These are phyloP conservation scores for Drosophila nebulosa DNA, from an alignment of 1,140 invertebrate genomes.

Conservation along the genomic window DNA sequence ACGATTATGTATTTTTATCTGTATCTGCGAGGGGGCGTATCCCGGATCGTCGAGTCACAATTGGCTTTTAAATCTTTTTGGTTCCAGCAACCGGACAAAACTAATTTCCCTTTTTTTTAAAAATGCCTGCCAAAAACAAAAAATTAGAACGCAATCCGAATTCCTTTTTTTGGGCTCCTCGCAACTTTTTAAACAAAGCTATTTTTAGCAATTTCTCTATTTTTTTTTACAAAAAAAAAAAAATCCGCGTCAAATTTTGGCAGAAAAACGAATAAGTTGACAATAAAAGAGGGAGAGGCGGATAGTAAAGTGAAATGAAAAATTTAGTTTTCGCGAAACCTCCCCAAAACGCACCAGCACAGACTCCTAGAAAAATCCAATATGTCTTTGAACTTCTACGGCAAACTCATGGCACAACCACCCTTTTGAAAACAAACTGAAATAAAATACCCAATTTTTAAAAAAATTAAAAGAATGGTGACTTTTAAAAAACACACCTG, in stretches of 20 bases:
- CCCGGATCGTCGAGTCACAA: no score
- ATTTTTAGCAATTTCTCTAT: conserved; percentile 27
- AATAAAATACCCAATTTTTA: no score
- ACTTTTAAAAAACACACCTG: no score
- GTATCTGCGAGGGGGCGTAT: neutral
- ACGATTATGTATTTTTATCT: neutral
- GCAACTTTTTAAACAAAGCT: conserved; percentile 36
- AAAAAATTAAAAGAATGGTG: no score
- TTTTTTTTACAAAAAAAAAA: conserved; percentile 1
- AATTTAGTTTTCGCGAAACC: neutral
- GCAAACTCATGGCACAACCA: neutral
- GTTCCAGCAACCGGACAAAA: neutral
- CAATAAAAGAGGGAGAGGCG: neutral
- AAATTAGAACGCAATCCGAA: neutral
- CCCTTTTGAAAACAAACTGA: neutral
- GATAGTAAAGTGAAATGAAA: neutral
- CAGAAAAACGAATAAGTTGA: conserved; percentile 17
- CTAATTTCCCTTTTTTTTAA: conserved; percentile 24
- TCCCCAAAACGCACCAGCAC: neutral
- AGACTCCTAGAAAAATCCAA: neutral
- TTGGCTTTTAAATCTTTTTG: neutral
- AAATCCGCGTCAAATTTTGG: conserved; percentile 29
- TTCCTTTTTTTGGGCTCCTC: neutral
- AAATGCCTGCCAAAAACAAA: conserved; percentile 37
- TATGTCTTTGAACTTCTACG: neutral